phyloP scores from a whole-genome alignment of 2,113 vertebrate genomes.

The Lasiurus borealis region DNA sequence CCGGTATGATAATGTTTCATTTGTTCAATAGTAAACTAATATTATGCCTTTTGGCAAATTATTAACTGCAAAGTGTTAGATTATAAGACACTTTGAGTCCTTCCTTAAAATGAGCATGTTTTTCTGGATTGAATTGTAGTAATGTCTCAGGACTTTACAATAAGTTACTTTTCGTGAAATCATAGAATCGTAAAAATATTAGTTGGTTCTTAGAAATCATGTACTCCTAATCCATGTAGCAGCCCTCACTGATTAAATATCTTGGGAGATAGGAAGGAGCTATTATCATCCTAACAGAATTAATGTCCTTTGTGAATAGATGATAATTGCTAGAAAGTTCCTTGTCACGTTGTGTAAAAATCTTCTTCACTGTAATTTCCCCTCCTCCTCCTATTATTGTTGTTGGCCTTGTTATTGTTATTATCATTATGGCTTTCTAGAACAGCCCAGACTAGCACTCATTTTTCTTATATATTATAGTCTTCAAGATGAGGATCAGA shows the following conservation, averaged over 20 bases:
- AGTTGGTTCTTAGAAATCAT: neutral
- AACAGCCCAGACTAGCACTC: neutral
- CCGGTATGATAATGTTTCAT: neutral
- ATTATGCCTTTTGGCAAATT: neutral
- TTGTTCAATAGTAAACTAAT: neutral
- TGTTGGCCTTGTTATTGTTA: neutral
- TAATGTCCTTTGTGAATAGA: neutral
- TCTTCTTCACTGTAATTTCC: neutral
- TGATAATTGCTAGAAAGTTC: neutral
- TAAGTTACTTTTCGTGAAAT: neutral
- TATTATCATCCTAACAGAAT: neutral
- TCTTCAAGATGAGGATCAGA: neutral
- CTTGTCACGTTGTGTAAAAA: neutral
- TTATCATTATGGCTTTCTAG: neutral
- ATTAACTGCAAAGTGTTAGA: neutral
- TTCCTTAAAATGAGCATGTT: conserved; percentile 15
- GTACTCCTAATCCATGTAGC: neutral
- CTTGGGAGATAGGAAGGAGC: neutral
- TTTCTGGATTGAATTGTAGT: neutral
- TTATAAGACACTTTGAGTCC: neutral
- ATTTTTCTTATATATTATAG: neutral
- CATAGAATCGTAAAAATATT: neutral
- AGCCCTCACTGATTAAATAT: neutral
- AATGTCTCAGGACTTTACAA: neutral
- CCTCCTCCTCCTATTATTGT: neutral